Conservation (phyloP, 1,140 invertebrate species). For the Drosophila auraria region DNA sequence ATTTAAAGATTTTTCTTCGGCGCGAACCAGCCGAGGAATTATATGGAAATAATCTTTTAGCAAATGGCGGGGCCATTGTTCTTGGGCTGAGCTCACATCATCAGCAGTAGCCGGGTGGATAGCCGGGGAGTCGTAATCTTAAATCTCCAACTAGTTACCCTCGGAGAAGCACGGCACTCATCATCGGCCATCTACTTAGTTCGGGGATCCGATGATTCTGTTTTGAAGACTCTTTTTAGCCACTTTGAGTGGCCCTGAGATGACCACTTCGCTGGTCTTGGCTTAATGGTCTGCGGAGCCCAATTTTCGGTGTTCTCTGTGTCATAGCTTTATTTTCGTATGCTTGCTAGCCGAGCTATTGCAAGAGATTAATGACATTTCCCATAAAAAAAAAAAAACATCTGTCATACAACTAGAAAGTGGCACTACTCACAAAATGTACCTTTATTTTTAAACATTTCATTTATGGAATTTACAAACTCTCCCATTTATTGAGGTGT, state of each 20-base stretch:
- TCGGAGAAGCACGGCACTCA: slow-evolving; percentile 22
- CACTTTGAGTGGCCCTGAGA: slow-evolving; percentile 52
- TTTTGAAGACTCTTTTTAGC: slow-evolving; percentile 28
- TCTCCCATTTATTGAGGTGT: slow-evolving; percentile 13
- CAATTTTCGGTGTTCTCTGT: slow-evolving; percentile 33
- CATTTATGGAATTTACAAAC: slow-evolving; percentile 44
- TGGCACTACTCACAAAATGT: too few species aligned
- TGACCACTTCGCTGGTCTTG: slow-evolving; percentile 44
- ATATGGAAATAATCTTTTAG: slow-evolving; percentile 59
- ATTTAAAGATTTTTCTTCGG: slow-evolving; percentile 56
- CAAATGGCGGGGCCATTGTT: slow-evolving; percentile 40
- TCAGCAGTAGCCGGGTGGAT: slow-evolving; percentile 35
- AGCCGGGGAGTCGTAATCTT: slow-evolving; percentile 38
- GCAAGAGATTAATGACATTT: slow-evolving; percentile 66
- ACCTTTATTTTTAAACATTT: slow-evolving; percentile 31
- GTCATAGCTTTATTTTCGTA: slow-evolving; percentile 50
- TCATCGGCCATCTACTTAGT: slow-evolving; percentile 15
- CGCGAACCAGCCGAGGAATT: slow-evolving; percentile 44
- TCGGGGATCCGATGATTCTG: slow-evolving; percentile 1
- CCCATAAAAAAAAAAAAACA: slow-evolving; percentile 20
- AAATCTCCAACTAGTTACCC: slow-evolving; percentile 48
- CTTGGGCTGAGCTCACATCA: slow-evolving; percentile 50
- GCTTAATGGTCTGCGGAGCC: slow-evolving; percentile 42
- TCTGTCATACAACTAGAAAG: slow-evolving; percentile 57
- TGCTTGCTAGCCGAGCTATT: slow-evolving; percentile 21